A percentile compares a stretch with the other conserved stretches of the same genome.
phyloP scores from a whole-genome alignment of 2,888 invertebrate genomes.

The Prenolepis imparis region DNA sequence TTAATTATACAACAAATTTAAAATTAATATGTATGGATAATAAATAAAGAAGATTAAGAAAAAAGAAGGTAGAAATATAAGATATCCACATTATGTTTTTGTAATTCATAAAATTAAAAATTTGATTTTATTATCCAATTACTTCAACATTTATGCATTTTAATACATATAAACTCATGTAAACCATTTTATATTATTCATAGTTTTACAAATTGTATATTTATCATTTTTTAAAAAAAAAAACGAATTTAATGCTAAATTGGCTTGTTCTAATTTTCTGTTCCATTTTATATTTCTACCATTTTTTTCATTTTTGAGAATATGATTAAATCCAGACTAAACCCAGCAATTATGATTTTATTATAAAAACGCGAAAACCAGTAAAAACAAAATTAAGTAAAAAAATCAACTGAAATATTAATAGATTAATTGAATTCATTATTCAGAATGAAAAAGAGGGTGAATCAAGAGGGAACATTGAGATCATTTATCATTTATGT shows the following conservation, averaged over 20 bases:
- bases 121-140: neutral
- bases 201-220: neutral
- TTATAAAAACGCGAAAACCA: neutral
- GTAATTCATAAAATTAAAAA: neutral
- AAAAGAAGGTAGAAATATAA: slow-evolving; percentile 24
- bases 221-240: too few relatives aligned
- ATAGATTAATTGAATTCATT: neutral
- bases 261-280: neutral
- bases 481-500: neutral
- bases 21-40: neutral
- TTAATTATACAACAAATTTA: slow-evolving; percentile 6
- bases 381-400: neutral
- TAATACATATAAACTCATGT: neutral
- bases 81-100: neutral
- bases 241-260: neutral
- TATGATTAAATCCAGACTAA: neutral
- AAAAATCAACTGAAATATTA: neutral
- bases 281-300: neutral
- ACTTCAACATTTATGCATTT: neutral
- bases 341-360: neutral
- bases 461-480: neutral
- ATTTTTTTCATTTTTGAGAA: neutral
- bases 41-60: neutral
- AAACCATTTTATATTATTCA: neutral
- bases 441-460: neutral